Conservation (phyloP, 2,797 vertebrate species). For the Brotula barbata region DNA sequence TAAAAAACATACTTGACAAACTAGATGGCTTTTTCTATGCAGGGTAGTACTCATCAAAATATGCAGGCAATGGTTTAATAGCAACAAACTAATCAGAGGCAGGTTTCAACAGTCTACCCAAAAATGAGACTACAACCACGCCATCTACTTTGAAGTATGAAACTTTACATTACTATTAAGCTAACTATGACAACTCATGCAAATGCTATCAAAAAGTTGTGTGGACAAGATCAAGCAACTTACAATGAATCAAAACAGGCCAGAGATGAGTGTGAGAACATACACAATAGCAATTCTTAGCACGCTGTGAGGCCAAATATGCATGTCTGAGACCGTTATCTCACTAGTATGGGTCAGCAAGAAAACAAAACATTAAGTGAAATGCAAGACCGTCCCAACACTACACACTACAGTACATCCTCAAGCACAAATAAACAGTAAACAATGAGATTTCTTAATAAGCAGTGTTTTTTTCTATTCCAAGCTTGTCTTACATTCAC, state of each 20-base stretch:
- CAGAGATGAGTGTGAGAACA: conserved; percentile 44
- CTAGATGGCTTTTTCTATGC: not conserved
- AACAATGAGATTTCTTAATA: conserved; percentile 84
- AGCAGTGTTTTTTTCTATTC: conserved; percentile 74
- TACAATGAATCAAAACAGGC: conserved; percentile 45
- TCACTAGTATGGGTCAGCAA: conserved; percentile 69
- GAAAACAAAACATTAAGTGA: conserved; percentile 73
- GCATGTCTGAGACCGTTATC: conserved; percentile 58
- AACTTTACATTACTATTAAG: conserved; percentile 1
- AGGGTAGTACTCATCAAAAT: not conserved
- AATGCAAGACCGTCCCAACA: conserved; percentile 90
- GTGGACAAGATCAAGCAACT: conserved; percentile 31
- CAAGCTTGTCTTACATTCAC: conserved; percentile 87
- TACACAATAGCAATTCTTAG: conserved; percentile 60
- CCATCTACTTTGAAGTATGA: not conserved
- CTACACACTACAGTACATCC: conserved; percentile 82
- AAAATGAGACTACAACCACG: not conserved
- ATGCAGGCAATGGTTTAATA: not conserved
- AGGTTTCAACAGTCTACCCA: not conserved
- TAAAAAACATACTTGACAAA: conserved; percentile 1
- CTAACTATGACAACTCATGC: conserved; percentile 3
- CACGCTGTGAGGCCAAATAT: conserved; percentile 56
- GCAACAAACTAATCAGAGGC: not conserved
- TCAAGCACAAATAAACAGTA: conserved; percentile 81
- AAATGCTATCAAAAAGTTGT: conserved; percentile 14